These are phyloP conservation scores for Chanos chanos DNA, from an alignment of 2,797 vertebrate species.

Conservation along the genomic window DNA sequence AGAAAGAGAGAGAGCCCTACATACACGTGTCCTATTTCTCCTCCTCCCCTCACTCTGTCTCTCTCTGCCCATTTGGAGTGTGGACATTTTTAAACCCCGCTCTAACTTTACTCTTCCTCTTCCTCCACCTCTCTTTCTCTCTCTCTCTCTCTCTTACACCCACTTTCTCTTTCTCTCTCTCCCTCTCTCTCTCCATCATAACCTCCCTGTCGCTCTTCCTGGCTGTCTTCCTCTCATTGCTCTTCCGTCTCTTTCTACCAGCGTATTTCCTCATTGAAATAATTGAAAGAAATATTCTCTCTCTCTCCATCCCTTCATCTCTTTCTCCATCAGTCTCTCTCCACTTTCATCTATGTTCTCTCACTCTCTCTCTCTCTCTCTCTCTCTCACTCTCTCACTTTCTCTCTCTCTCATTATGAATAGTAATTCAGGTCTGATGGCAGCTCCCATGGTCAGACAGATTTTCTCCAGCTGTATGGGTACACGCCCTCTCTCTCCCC, in stretches of 20 bases:
- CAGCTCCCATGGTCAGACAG: conserved; percentile 4
- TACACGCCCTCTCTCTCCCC: conserved; percentile 8
- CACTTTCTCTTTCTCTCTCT: not conserved
- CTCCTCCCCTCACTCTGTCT: conserved; percentile 60
- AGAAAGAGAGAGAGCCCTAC: conserved; percentile 50
- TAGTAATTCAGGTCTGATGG: not conserved
- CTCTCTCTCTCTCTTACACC: not conserved
- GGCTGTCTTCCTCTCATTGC: not conserved
- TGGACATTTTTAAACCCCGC: conserved; percentile 59
- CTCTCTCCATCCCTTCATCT: not conserved
- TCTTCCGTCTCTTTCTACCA: not conserved
- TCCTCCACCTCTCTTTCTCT: not conserved
- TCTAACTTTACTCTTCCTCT: conserved; percentile 43
- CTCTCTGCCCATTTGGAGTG: conserved; percentile 59
- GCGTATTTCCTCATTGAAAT: not conserved
- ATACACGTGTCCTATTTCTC: conserved; percentile 74
- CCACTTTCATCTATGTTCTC: not conserved
- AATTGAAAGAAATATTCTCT: too few relatives aligned
- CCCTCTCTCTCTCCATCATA: not conserved
- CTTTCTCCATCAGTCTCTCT: not conserved
- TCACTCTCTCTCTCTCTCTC: not conserved
- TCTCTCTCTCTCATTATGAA: not conserved
- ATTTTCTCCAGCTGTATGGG: not conserved
- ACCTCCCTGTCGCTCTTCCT: not conserved
- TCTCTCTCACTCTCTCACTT: not conserved